A percentile compares a stretch with the other conserved stretches of the same genome.
Evolutionary conservation across 2,113 vertebrate species (phyloP).

Genomic region (Ochotona princeps): DNA sequence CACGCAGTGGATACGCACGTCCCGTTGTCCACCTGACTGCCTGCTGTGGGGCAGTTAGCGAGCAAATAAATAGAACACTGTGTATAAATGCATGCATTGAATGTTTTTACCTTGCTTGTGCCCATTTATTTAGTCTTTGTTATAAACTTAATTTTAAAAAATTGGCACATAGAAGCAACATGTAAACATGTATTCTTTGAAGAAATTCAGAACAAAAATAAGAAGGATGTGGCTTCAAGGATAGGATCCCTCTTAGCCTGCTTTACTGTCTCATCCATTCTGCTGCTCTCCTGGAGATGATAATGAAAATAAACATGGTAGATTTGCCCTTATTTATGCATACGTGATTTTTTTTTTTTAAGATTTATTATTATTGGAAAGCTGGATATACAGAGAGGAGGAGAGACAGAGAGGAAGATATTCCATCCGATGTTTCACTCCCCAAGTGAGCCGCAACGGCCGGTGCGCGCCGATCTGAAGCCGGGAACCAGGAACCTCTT

Average conservation of each 20-base stretch:
- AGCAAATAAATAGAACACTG: neutral
- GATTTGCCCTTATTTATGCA: neutral
- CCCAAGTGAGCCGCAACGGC: too few species aligned
- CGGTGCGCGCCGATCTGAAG: too few species aligned
- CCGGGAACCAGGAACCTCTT: too few species aligned
- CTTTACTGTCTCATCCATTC: neutral
- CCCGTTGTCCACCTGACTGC: neutral
- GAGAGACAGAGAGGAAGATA: too few species aligned
- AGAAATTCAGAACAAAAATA: neutral
- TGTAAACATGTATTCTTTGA: neutral
- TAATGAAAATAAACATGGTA: neutral
- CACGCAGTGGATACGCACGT: neutral
- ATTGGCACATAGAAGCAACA: neutral
- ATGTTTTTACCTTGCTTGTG: neutral
- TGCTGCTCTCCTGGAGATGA: neutral
- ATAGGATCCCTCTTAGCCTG: neutral
- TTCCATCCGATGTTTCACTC: too few species aligned
- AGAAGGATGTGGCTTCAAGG: neutral
- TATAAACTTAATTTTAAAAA: neutral
- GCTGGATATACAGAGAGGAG: too few species aligned
- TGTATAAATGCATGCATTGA: neutral
- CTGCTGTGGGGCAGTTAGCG: neutral
- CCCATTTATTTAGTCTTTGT: neutral
- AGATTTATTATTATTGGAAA: too few species aligned
- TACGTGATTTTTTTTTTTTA: neutral